Percentiles rank a stretch among this genome's conserved stretches.
Evolutionary conservation across 2,888 invertebrate genomes (phyloP).

Genomic region (Colostygia pectinataria): DNA sequence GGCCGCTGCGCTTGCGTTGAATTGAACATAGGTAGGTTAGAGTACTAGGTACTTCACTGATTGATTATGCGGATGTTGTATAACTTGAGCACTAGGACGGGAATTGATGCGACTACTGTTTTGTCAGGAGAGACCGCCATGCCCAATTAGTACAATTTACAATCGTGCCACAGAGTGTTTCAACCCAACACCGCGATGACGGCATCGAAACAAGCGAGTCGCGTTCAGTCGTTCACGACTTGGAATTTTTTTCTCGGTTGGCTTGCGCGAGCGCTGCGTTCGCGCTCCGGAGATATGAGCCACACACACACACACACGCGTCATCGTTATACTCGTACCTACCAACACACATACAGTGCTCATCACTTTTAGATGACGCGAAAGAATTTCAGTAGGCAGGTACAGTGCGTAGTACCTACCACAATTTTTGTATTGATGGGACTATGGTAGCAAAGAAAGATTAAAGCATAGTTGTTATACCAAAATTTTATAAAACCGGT

Average conservation of each 20-base stretch:
- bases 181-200: conserved; percentile 74
- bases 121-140: conserved; percentile 73
- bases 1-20: conserved; percentile 56
- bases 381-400: conserved; percentile 24
- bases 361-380: conserved; percentile 57
- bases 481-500: too few relatives aligned
- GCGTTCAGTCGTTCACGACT: conserved; percentile 80
- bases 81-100: conserved; percentile 59
- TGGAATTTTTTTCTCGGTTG: conserved; percentile 69
- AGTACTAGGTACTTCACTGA: conserved; percentile 56
- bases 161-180: conserved; percentile 68
- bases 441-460: too few relatives aligned
- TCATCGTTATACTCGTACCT: neutral
- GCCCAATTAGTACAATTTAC: conserved; percentile 80
- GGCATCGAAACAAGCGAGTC: conserved; percentile 72
- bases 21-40: conserved; percentile 48
- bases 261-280: conserved; percentile 69
- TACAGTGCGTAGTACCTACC: neutral
- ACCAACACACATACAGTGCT: conserved; percentile 27
- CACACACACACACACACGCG: conserved; percentile 47
- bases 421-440: too few relatives aligned
- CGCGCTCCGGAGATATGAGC: conserved; percentile 67
- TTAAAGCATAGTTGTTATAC: too few relatives aligned
- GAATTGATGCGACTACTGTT: conserved; percentile 72
- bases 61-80: conserved; percentile 57